Conservation (phyloP, 2,888 invertebrate genomes). For the Clostera curtula region DNA sequence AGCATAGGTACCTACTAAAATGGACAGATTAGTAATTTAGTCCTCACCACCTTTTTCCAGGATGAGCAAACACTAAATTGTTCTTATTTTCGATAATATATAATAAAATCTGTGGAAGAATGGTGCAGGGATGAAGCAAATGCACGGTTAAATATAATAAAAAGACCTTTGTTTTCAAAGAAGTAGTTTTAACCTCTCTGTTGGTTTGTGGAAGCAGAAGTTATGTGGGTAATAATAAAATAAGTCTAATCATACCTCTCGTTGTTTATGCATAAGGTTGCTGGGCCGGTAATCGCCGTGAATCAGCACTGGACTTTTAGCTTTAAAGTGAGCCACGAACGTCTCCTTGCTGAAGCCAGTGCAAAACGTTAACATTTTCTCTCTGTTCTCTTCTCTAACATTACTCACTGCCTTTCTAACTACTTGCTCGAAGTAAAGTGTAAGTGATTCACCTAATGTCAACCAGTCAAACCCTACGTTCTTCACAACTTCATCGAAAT, state of each 20-base stretch:
- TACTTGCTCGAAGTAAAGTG: slow-evolving; percentile 6
- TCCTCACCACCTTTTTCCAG: too few relatives aligned
- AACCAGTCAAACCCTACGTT: slow-evolving; percentile 15
- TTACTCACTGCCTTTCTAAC: slow-evolving; percentile 12
- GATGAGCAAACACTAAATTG: too few relatives aligned
- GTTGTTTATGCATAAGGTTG: slow-evolving; percentile 26
- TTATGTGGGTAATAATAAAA: too few relatives aligned
- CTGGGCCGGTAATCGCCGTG: slow-evolving; percentile 46
- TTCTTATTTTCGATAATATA: too few relatives aligned
- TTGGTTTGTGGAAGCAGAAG: too few relatives aligned
- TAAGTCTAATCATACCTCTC: slow-evolving; percentile 16
- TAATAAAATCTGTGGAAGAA: too few relatives aligned
- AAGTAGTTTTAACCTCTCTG: too few relatives aligned
- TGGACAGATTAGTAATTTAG: too few relatives aligned
- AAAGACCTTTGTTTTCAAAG: too few relatives aligned
- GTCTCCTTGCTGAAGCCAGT: slow-evolving; percentile 5
- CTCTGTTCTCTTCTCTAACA: slow-evolving; percentile 25
- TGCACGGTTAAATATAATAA: too few relatives aligned
- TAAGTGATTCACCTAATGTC: background rate
- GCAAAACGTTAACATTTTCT: slow-evolving; percentile 22
- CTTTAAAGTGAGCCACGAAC: slow-evolving; percentile 14
- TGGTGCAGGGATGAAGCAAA: too few relatives aligned
- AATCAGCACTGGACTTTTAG: slow-evolving; percentile 23
- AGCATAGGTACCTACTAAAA: too few relatives aligned
- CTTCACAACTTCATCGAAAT: slow-evolving; percentile 25